Evolutionary conservation across 2,888 invertebrate genomes (phyloP), one percentile per base, ranked within the genome.

Genomic region (Eilema caniola): DNA sequence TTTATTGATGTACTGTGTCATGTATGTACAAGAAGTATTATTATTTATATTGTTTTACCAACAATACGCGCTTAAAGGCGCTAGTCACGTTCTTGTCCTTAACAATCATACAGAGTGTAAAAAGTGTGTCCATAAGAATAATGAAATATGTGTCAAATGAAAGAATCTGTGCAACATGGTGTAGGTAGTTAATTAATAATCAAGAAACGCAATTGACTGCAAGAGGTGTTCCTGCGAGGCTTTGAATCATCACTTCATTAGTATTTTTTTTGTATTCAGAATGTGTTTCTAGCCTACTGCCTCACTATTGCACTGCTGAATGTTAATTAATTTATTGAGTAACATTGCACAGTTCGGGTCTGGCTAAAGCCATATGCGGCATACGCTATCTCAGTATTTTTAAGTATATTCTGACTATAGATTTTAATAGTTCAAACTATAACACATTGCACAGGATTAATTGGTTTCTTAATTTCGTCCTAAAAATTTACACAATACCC

Each of bases 321-420:
- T 83, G 67, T 78, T 77, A 83, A 83, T 78, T 75, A 79, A 76
- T 72, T n/a, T 67, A 74, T 78, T 83, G 71, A 66, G 75, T 69
- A 82, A 82, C 74, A 33, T 59, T 64, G 71, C 76, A 72, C 76
- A 71, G 76, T 60, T 71, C 71, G 61, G 62, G 71, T 71, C 20
- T 33, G 31, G 72, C 71, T 75, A 67, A 80, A 80, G 70, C 73
- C 70, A 73, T 73, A 5, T n/a, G n/a, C n/a, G n/a, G n/a, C 28
- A 28, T 28, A 75, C 60, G 73, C 81, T 75, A 72, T 76, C 78
- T 72, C 81, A 82, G 78, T 81, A 81, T 81, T 81, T 72, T 62
- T 73, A 71, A 70, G 69, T 72, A 64, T 64, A 66, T 71, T 77
- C 71, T 73, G 72, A 67, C 74, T 57, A 70, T 28, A 64, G 47